A percentile compares a stretch with the other conserved stretches of the same genome.
These are phyloP conservation scores for Pterocles burchelli DNA, from an alignment of 2,113 vertebrate species.

Conservation along the genomic window DNA sequence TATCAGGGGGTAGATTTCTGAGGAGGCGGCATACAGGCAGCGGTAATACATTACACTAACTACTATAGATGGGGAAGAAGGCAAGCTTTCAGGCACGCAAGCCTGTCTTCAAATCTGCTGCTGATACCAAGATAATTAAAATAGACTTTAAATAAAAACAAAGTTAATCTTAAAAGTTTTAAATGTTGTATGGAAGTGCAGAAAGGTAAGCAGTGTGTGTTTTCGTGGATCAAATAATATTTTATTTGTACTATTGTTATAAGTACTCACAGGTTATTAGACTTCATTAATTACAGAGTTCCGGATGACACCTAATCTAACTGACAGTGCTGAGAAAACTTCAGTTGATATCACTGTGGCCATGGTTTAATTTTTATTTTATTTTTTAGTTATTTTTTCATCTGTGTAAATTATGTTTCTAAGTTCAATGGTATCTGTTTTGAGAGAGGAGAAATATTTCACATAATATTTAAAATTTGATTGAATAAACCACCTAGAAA, in stretches of 20 bases:
- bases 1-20: not conserved
- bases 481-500: conserved; percentile 4
- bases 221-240: not conserved
- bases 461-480: not conserved
- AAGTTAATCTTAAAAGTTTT: not conserved
- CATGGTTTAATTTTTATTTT: not conserved
- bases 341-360: not conserved
- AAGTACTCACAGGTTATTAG: not conserved
- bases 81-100: not conserved
- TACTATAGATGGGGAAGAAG: not conserved
- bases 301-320: not conserved
- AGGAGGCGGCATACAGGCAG: not conserved
- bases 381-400: not conserved
- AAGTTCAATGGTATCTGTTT: not conserved
- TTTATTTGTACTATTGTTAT: not conserved
- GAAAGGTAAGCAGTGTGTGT: not conserved
- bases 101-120: not conserved
- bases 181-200: not conserved
- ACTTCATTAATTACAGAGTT: not conserved
- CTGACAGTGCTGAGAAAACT: not conserved
- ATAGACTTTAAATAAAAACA: not conserved
- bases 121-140: not conserved
- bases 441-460: not conserved
- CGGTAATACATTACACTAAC: not conserved
- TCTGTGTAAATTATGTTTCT: not conserved